Conservation (phyloP, 2,113 vertebrate genomes). For the Sphaerodactylus townsendi region DNA sequence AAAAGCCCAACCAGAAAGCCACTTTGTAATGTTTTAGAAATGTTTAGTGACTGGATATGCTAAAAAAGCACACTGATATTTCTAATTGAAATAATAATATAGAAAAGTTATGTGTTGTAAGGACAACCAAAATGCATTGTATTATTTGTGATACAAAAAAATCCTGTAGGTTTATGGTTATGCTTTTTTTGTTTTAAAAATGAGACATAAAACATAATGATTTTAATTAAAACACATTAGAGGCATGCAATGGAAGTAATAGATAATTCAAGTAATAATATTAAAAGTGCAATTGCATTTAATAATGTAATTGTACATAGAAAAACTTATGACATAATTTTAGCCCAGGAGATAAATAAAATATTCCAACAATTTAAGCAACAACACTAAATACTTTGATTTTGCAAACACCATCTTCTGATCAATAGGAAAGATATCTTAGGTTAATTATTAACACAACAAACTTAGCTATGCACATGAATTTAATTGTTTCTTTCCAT, state of each 20-base stretch:
- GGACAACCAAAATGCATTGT: neutral
- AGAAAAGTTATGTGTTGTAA: neutral
- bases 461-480: neutral
- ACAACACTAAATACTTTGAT: conserved; percentile 25
- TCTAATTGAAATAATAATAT: no score
- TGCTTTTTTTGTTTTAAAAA: neutral
- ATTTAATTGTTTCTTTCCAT: neutral
- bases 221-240: neutral
- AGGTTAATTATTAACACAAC: neutral
- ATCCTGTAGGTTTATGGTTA: neutral
- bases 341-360: conserved; percentile 36
- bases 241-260: conserved; percentile 23
- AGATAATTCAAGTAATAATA: conserved; percentile 17
- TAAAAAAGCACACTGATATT: no score
- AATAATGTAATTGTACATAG: conserved; percentile 27
- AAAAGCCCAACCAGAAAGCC: no score
- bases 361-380: neutral
- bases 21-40: no score
- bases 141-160: neutral
- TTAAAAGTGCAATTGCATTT: conserved; percentile 22
- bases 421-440: neutral
- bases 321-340: conserved; percentile 9
- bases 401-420: neutral
- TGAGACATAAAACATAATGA: conserved; percentile 20
- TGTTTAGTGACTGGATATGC: no score